phyloP scores from a whole-genome alignment of 37 sponge, comb jelly and placozoan species.

The Beroe ovata region DNA sequence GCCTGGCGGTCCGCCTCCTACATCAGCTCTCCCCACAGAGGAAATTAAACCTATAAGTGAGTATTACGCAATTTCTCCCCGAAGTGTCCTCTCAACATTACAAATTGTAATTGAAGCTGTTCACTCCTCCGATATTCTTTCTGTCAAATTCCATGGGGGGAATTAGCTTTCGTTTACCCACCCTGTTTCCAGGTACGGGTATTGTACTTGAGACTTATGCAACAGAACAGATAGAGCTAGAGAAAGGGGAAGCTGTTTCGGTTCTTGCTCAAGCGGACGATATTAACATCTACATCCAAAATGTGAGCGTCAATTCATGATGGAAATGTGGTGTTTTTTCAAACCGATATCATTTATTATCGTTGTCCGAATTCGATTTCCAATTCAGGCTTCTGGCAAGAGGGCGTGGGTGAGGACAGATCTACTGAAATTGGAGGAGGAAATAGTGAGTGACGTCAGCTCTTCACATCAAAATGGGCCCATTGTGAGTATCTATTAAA shows the following conservation, averaged over 20 bases:
- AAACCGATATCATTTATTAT: too few relatives aligned
- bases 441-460: not conserved
- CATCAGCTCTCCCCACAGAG: constrained; percentile 18
- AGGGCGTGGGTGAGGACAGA: constrained; percentile 15
- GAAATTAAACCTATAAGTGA: constrained; percentile 7
- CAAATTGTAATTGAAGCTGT: too few relatives aligned
- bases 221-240: constrained; percentile 5
- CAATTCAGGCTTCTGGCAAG: not conserved
- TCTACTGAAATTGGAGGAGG: not conserved
- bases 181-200: constrained; percentile 27
- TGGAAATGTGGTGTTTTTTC: too few relatives aligned
- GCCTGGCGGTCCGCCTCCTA: constrained; percentile 2
- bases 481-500: not conserved
- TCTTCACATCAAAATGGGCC: not conserved
- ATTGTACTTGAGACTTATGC: not conserved
- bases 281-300: constrained; percentile 22
- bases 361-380: too few relatives aligned
- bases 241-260: not conserved
- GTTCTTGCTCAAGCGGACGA: constrained; percentile 7
- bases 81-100: too few relatives aligned
- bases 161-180: too few relatives aligned
- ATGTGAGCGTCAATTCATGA: constrained; percentile 9
- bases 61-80: too few relatives aligned
- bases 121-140: too few relatives aligned
- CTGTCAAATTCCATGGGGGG: too few relatives aligned